phyloP scores from a whole-genome alignment of 2,797 vertebrate species.

The Clarias laeviceps region DNA sequence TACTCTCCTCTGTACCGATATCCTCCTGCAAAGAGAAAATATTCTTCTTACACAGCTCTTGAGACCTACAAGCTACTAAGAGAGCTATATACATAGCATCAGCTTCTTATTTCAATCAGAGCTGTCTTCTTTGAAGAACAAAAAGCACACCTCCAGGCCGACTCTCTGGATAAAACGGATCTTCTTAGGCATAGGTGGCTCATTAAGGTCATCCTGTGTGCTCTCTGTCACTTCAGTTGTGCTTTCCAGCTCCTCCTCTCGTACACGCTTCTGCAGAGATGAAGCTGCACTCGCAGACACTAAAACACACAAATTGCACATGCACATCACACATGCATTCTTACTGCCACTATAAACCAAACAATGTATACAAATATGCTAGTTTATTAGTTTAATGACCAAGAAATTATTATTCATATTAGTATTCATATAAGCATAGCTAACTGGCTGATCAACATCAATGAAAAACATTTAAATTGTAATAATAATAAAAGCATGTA shows the following conservation, averaged over 20 bases:
- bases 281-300: constrained; percentile 91
- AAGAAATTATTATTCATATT: background rate
- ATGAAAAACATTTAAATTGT: background rate
- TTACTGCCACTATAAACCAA: constrained; percentile 34
- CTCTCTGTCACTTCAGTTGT: constrained; percentile 79
- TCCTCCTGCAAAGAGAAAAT: constrained; percentile 73
- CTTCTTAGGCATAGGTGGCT: constrained; percentile 88
- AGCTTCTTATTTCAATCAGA: background rate
- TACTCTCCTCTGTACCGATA: constrained; percentile 78
- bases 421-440: background rate
- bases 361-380: background rate
- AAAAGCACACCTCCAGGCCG: constrained; percentile 80
- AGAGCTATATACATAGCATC: background rate
- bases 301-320: constrained; percentile 57
- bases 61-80: background rate
- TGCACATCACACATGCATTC: constrained; percentile 41
- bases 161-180: constrained; percentile 83
- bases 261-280: constrained; percentile 86
- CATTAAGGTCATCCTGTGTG: constrained; percentile 81
- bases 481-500: background rate
- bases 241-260: constrained; percentile 91
- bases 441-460: background rate
- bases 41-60: background rate
- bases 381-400: background rate
- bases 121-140: background rate